Evolutionary conservation across 2,888 invertebrate species (phyloP).

Genomic region (Sicus ferrugineus): DNA sequence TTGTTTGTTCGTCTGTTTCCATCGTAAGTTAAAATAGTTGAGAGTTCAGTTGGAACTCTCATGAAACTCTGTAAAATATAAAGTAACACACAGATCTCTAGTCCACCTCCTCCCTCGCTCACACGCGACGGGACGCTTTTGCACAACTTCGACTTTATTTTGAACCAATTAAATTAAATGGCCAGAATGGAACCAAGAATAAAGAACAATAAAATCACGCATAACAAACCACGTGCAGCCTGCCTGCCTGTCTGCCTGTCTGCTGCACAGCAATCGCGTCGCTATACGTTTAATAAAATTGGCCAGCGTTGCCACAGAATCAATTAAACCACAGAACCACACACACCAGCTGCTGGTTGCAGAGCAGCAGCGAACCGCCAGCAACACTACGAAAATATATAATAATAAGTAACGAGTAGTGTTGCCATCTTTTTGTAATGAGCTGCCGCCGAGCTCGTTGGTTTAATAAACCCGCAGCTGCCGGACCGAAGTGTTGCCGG

Average conservation of each 20-base stretch:
- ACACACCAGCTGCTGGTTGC: slow-evolving; percentile 18
- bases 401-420: neutral
- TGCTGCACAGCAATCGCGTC: too few relatives aligned
- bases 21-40: too few relatives aligned
- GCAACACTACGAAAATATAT: neutral
- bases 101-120: too few relatives aligned
- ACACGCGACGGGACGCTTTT: too few relatives aligned
- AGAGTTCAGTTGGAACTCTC: too few relatives aligned
- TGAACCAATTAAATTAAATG: neutral
- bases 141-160: neutral
- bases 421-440: neutral
- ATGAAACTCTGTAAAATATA: too few relatives aligned
- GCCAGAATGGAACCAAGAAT: neutral
- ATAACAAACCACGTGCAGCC: neutral
- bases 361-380: neutral
- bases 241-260: too few relatives aligned
- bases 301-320: slow-evolving; percentile 30
- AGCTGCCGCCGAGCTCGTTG: neutral
- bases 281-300: slow-evolving; percentile 35
- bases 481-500: too few relatives aligned
- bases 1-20: neutral
- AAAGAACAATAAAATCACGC: neutral
- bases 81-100: too few relatives aligned
- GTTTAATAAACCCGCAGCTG: neutral
- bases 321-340: slow-evolving; percentile 21